Conservation (phyloP, 1,140 invertebrate genomes). For the Leptinotarsa undecemlineata region DNA sequence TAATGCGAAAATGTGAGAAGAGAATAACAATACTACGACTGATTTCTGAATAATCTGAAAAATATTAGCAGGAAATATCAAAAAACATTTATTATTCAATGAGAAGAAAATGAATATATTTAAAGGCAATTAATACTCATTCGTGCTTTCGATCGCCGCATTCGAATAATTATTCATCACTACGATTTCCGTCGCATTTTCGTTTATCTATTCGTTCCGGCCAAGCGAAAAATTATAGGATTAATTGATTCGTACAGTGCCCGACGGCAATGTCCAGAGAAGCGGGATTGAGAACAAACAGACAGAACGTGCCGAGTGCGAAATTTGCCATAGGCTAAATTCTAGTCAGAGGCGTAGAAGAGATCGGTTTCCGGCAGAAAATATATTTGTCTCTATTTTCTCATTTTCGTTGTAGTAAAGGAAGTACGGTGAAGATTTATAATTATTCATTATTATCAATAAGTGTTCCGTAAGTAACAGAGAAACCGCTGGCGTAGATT, state of each 20-base stretch:
- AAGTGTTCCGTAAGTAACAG: too few species aligned
- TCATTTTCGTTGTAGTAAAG: too few species aligned
- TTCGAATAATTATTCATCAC: not conserved
- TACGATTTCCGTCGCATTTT: not conserved
- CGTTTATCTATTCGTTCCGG: not conserved
- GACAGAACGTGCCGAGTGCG: not conserved
- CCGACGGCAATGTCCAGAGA: not conserved
- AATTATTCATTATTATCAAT: too few species aligned
- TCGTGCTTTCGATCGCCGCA: not conserved
- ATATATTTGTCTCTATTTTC: too few species aligned
- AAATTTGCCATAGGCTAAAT: not conserved
- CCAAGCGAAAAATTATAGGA: not conserved
- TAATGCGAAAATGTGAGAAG: too few species aligned
- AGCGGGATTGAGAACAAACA: not conserved
- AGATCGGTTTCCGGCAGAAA: not conserved
- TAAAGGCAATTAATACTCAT: not conserved
- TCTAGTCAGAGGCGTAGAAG: not conserved
- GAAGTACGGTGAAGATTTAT: too few species aligned
- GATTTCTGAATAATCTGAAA: too few species aligned
- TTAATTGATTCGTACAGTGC: not conserved
- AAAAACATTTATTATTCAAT: too few species aligned
- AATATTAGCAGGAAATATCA: too few species aligned
- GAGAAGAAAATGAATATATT: too few species aligned
- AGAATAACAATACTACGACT: too few species aligned
- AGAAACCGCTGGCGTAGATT: too few species aligned